Evolutionary conservation across 1,140 invertebrate genomes (phyloP), one percentile per base, ranked within the genome.

Genomic region (Anastrepha ludens): DNA sequence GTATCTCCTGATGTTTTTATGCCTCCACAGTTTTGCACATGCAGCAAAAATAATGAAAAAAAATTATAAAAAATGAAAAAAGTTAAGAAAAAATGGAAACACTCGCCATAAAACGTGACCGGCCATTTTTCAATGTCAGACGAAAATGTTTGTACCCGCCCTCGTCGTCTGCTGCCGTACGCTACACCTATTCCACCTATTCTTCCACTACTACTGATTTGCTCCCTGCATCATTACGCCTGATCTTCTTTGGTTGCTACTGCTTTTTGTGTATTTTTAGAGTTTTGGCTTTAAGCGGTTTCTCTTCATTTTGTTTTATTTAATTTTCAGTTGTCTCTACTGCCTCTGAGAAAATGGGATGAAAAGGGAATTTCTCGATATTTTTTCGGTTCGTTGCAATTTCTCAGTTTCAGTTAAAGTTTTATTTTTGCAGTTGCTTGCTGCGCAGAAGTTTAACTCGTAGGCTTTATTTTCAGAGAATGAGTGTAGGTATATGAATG

Each of bases 121-220:
- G 90, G 90, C 91, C 92, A 93, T 93, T 93, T 93, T 93, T 93
- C 92, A 93, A 93, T 93, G 92, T 93, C 92, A 93, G 92, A 91
- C 90, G 89, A 88, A 92, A 91, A 89, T 81, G 74, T 81, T 81
- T 81, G 74, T 67, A 11, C 64, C 6, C 64, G n/a, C 74, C 39
- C 17, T 20, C 70, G 44, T 39, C 70, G 9, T 50, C 70, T 70
- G 29, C 70, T 47, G 70, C 3, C 44, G 1, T 55, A 50, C n/a
- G 3, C 17, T 50, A 50, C 70, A 50, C 74, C 47, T 81, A 81
- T 55, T 55, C 17, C 70, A 50, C 74, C 47, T 81, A 81, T 55
- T 55, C 17, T 50, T 29, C 17, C 47, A 81, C 41, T 74, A 17
- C 70, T n/a, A 20, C 44, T 55, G n/a, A 50, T 50, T 81, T 50